Evolutionary conservation across 2,888 invertebrate genomes (phyloP).

Genomic region (Ecdyonurus torrentis): DNA sequence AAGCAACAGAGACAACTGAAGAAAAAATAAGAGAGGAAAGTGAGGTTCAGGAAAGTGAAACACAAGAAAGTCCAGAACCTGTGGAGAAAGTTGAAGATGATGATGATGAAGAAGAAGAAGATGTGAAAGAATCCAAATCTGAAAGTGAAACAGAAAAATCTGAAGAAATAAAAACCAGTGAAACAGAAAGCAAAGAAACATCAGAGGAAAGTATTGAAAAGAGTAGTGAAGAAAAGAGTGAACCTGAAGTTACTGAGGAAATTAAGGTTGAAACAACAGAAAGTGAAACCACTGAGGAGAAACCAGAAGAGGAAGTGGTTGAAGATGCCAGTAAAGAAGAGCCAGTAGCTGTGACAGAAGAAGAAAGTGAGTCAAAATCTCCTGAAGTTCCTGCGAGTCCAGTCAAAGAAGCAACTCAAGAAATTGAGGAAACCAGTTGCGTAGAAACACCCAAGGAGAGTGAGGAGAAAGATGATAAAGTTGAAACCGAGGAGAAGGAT

Average conservation of each 20-base stretch:
- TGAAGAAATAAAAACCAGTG: background rate
- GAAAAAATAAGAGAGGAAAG: slow-evolving; percentile 4
- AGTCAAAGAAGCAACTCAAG: slow-evolving; percentile 19
- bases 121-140: background rate
- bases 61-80: background rate
- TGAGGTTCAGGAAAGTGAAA: background rate
- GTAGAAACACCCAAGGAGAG: slow-evolving; percentile 4
- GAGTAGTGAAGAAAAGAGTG: slow-evolving; percentile 20
- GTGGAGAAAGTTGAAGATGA: background rate
- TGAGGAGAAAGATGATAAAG: slow-evolving; percentile 13
- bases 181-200: too few species aligned
- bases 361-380: slow-evolving; percentile 16
- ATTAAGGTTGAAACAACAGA: slow-evolving; percentile 13
- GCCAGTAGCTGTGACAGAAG: slow-evolving; percentile 29
- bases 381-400: slow-evolving; percentile 1
- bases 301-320: slow-evolving; percentile 5
- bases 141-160: too few species aligned
- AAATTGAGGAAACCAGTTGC: slow-evolving; percentile 1
- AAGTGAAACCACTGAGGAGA: slow-evolving; percentile 9
- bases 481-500: slow-evolving; percentile 12
- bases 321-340: slow-evolving; percentile 19
- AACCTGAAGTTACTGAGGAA: slow-evolving; percentile 17
- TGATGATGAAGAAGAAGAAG: background rate
- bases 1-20: background rate
- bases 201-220: background rate